Evolutionary conservation across 1,140 invertebrate species (phyloP).

Genomic region (Zaprionus ornatus): DNA sequence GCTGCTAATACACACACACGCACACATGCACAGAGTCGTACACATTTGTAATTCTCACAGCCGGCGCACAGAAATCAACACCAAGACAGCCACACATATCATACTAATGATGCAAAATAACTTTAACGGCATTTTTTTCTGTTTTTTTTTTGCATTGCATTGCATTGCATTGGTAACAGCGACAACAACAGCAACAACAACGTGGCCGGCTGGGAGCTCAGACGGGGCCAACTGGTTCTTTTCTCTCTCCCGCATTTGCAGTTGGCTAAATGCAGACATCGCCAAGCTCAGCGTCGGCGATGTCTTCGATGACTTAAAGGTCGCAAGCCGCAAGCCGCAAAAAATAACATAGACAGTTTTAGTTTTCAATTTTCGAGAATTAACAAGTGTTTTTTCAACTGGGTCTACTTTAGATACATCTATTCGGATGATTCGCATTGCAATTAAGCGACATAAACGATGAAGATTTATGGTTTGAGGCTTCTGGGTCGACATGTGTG

Average conservation of each 20-base stretch:
- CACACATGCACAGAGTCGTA: conserved; percentile 9
- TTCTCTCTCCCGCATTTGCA: conserved; percentile 53
- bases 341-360: conserved; percentile 32
- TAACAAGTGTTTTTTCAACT: conserved; percentile 64
- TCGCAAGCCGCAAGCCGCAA: conserved; percentile 52
- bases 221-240: conserved; percentile 75
- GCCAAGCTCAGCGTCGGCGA: conserved; percentile 19
- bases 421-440: conserved; percentile 4
- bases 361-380: conserved; percentile 34
- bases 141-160: conserved; percentile 17
- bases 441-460: conserved; percentile 42
- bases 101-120: conserved; percentile 83
- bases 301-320: conserved; percentile 62
- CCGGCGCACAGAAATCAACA: conserved; percentile 69
- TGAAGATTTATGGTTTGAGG: conserved; percentile 66
- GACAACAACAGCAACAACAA: conserved; percentile 4
- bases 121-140: conserved; percentile 72
- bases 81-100: conserved; percentile 71
- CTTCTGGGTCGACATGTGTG: conserved; percentile 43
- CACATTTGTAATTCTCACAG: conserved; percentile 74
- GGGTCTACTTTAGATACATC: conserved; percentile 5
- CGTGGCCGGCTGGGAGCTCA: conserved; percentile 31
- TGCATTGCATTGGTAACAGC: conserved; percentile 48
- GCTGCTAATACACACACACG: conserved; percentile 31
- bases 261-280: conserved; percentile 66